Conservation (phyloP, 2,888 invertebrate species). For the Callyntrura guangdongensis region DNA sequence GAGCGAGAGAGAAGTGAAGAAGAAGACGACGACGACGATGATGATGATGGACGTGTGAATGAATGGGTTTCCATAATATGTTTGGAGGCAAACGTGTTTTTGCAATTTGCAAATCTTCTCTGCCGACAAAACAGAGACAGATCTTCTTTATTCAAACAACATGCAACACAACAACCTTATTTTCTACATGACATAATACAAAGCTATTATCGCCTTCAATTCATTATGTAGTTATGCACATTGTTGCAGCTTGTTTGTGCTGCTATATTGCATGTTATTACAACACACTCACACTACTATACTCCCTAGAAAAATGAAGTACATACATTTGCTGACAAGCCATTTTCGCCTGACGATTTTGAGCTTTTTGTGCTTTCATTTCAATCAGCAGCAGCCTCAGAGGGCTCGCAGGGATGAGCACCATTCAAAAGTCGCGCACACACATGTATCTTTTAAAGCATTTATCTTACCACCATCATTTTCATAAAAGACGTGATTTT, state of each 20-base stretch:
- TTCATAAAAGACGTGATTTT: not conserved
- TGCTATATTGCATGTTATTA: constrained; percentile 7
- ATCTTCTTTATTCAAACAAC: constrained; percentile 52
- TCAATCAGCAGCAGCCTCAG: not conserved
- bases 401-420: constrained; percentile 56
- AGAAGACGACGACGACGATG: not conserved
- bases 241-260: constrained; percentile 57
- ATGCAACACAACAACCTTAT: constrained; percentile 52
- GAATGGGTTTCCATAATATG: constrained; percentile 44
- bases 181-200: constrained; percentile 55
- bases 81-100: constrained; percentile 53
- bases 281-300: constrained; percentile 35
- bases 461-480: constrained; percentile 24
- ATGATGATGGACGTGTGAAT: constrained; percentile 46
- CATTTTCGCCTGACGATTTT: constrained; percentile 27
- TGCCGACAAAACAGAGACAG: constrained; percentile 45
- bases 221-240: constrained; percentile 61
- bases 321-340: constrained; percentile 43
- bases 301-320: constrained; percentile 33
- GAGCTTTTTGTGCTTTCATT: constrained; percentile 50
- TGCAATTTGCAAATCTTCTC: constrained; percentile 54
- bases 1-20: not conserved
- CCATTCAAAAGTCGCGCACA: not conserved
- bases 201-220: constrained; percentile 56
- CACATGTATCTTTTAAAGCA: not conserved